Percentiles rank a stretch among this genome's conserved stretches.
Evolutionary conservation across 1,140 invertebrate genomes (phyloP).

Genomic region (Drosophila kanapiae): DNA sequence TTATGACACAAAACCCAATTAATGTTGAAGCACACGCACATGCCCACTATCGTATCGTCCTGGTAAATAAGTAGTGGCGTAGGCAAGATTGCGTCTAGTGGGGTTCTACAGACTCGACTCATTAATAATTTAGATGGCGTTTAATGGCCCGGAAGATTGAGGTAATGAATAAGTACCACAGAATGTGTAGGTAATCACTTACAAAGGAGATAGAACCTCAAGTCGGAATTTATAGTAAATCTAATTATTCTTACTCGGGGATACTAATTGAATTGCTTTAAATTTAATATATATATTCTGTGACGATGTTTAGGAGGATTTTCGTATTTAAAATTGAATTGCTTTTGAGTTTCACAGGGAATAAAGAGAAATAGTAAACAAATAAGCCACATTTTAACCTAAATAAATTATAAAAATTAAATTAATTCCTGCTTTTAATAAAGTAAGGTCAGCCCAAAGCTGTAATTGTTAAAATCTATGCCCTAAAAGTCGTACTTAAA

Average conservation of each 20-base stretch:
- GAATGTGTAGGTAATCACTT: background rate
- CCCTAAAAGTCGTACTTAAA: background rate
- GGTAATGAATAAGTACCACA: slow-evolving; percentile 1
- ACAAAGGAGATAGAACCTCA: too few relatives aligned
- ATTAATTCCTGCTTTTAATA: background rate
- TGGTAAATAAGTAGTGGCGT: slow-evolving; percentile 12
- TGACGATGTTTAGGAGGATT: background rate
- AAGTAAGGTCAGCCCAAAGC: background rate
- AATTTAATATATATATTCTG: background rate
- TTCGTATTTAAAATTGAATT: background rate
- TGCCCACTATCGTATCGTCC: slow-evolving; percentile 10
- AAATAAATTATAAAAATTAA: background rate
- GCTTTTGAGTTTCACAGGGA: background rate
- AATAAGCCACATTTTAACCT: background rate
- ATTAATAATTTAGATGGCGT: slow-evolving; percentile 7
- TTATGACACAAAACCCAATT: slow-evolving; percentile 74
- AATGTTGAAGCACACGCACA: slow-evolving; percentile 44
- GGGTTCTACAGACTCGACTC: background rate
- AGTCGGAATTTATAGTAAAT: background rate
- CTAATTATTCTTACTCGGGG: background rate
- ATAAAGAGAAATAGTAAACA: too few relatives aligned
- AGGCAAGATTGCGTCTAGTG: background rate
- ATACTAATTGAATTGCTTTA: background rate
- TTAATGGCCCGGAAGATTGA: slow-evolving; percentile 10
- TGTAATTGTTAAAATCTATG: too few relatives aligned